These are phyloP conservation scores for Peromyscus eremicus DNA, from an alignment of 2,797 vertebrate genomes.

Conservation along the genomic window DNA sequence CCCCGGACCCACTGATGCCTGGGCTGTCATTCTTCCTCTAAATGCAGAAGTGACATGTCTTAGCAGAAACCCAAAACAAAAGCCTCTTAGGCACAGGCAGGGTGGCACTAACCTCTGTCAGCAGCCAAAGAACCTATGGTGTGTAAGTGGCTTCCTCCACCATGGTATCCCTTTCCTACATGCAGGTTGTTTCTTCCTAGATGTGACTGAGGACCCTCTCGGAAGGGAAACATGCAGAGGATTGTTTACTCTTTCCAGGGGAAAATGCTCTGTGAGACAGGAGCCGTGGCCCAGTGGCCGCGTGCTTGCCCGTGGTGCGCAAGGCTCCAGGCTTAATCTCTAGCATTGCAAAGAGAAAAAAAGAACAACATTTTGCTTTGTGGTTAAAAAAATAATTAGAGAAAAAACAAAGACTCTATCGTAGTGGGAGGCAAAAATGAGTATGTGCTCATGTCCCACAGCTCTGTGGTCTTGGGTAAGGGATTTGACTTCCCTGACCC, in stretches of 20 bases:
- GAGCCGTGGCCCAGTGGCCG: neutral
- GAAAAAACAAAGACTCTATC: slow-evolving; percentile 1
- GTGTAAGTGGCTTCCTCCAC: neutral
- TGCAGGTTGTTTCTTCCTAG: neutral
- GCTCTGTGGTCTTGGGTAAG: slow-evolving; percentile 12
- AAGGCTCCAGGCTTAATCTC: neutral
- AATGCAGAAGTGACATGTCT: slow-evolving; percentile 31
- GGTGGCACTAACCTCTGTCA: neutral
- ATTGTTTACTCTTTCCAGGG: neutral
- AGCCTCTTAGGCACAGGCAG: neutral
- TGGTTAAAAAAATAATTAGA: slow-evolving; percentile 20
- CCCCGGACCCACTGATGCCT: neutral
- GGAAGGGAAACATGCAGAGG: slow-evolving; percentile 1
- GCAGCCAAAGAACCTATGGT: neutral
- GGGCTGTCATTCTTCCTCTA: slow-evolving; percentile 48
- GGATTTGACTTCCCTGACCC: neutral
- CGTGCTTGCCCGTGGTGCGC: neutral
- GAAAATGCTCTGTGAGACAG: neutral
- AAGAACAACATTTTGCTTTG: neutral
- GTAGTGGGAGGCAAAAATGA: slow-evolving; percentile 7
- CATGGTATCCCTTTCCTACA: neutral
- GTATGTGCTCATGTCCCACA: neutral
- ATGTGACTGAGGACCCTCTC: neutral
- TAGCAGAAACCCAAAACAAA: neutral
- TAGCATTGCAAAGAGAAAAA: neutral